Percentiles rank a stretch among this genome's conserved stretches.
phyloP scores from a whole-genome alignment of 2,888 invertebrate genomes.

The Hipparchia semele region DNA sequence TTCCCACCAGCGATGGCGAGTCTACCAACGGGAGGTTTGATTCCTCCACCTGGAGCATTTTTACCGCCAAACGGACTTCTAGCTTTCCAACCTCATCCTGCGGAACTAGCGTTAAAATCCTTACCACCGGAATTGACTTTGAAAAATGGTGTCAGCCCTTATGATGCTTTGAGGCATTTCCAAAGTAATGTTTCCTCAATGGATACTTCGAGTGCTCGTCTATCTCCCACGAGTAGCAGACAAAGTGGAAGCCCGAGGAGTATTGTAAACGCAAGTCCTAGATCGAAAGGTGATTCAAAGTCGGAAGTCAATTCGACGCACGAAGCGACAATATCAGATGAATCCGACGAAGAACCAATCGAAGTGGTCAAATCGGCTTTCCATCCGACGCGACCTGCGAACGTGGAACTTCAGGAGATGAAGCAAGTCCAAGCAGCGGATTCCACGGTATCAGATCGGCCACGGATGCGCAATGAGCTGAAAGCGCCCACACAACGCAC shows the following conservation, averaged over 20 bases:
- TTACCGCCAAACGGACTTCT: constrained; percentile 81
- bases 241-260: constrained; percentile 81
- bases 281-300: constrained; percentile 81
- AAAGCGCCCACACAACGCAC: constrained; percentile 84
- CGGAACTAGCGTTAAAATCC: constrained; percentile 75
- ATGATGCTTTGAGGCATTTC: constrained; percentile 78
- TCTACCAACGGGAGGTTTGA: constrained; percentile 74
- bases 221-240: constrained; percentile 82
- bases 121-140: constrained; percentile 77
- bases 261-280: constrained; percentile 67
- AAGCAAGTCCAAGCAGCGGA: constrained; percentile 83
- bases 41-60: constrained; percentile 83
- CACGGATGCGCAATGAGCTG: constrained; percentile 75
- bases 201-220: constrained; percentile 73
- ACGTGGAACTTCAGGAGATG: constrained; percentile 80
- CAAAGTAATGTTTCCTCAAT: constrained; percentile 75
- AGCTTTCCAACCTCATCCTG: constrained; percentile 80
- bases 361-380: constrained; percentile 90
- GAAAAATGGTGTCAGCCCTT: constrained; percentile 83
- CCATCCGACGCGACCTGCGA: constrained; percentile 85
- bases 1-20: constrained; percentile 73
- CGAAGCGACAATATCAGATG: constrained; percentile 84
- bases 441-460: constrained; percentile 82
- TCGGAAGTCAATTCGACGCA: constrained; percentile 85
- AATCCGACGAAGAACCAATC: constrained; percentile 88